A percentile compares a stretch with the other conserved stretches of the same genome.
These are phyloP conservation scores for Anadara kagoshimensis DNA, from an alignment of 1,140 invertebrate species.

Conservation along the genomic window DNA sequence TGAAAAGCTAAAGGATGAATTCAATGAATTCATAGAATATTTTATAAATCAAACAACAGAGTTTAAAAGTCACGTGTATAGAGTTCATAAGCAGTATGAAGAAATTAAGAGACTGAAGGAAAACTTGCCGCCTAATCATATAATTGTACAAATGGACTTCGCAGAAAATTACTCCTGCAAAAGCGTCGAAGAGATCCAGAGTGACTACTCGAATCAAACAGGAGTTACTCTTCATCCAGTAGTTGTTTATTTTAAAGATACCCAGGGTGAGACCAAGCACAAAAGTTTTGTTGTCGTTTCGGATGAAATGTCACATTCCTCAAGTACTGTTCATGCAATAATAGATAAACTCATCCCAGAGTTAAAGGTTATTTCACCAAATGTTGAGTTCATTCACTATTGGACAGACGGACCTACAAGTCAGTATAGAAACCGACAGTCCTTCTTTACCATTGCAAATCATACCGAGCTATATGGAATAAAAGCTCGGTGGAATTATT, in stretches of 20 bases:
- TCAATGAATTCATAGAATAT: background rate
- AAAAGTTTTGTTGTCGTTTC: slow-evolving; percentile 13
- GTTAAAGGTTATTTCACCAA: slow-evolving; percentile 2
- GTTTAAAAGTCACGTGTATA: slow-evolving; percentile 23
- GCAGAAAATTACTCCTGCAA: slow-evolving; percentile 49
- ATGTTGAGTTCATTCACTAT: slow-evolving; percentile 41
- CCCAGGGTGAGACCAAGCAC: no score
- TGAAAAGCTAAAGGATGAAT: background rate
- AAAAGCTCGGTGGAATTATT: slow-evolving; percentile 36
- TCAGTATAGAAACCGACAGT: slow-evolving; percentile 34
- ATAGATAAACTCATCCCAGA: background rate
- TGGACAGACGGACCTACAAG: slow-evolving; percentile 44
- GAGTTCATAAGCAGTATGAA: slow-evolving; percentile 36
- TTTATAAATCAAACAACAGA: slow-evolving; percentile 20
- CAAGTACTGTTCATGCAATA: slow-evolving; percentile 15
- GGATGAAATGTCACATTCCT: slow-evolving; percentile 15
- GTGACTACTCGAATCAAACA: slow-evolving; percentile 40
- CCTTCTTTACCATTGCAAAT: slow-evolving; percentile 15
- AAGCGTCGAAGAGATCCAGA: slow-evolving; percentile 39
- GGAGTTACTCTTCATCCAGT: slow-evolving; percentile 41
- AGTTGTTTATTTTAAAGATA: slow-evolving; percentile 21
- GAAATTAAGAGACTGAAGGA: slow-evolving; percentile 37
- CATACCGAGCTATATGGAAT: slow-evolving; percentile 4
- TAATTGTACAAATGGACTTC: slow-evolving; percentile 49
- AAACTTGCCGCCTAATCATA: slow-evolving; percentile 33